A percentile compares a stretch with the other conserved stretches of the same genome.
These are phyloP conservation scores for Monopis laevigella DNA, from an alignment of 2,888 invertebrate species.

Conservation along the genomic window DNA sequence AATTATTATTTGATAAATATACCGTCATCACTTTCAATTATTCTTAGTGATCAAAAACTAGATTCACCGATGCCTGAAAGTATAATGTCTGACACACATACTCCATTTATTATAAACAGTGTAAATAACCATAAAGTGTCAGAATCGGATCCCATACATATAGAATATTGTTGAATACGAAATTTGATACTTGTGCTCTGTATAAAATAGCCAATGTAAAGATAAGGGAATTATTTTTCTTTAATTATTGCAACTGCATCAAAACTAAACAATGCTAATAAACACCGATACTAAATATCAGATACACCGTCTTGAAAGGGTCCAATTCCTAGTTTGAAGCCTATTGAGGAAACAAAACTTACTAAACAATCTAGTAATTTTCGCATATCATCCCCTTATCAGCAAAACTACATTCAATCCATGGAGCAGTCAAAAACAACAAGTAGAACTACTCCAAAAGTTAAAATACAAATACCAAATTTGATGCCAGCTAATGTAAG, in stretches of 20 bases:
- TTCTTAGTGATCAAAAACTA: conserved; percentile 73
- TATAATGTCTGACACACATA: too few species aligned
- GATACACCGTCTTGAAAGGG: conserved; percentile 47
- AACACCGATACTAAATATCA: conserved; percentile 38
- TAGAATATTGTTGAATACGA: too few species aligned
- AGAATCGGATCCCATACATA: too few species aligned
- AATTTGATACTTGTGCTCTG: too few species aligned
- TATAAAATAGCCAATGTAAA: too few species aligned
- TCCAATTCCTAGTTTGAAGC: conserved; percentile 58
- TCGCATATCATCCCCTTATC: conserved; percentile 42
- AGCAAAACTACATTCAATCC: conserved; percentile 62
- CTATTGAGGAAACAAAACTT: conserved; percentile 55
- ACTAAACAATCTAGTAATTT: conserved; percentile 42
- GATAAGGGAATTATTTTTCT: too few species aligned
- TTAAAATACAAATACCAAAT: conserved; percentile 56
- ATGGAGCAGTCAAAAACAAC: conserved; percentile 49
- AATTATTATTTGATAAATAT: conserved; percentile 77
- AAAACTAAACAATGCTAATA: too few species aligned
- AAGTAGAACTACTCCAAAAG: conserved; percentile 51
- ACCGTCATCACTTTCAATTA: conserved; percentile 84
- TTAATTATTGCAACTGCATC: too few species aligned
- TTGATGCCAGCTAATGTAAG: conserved; percentile 51
- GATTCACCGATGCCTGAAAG: too few species aligned
- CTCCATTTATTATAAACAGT: too few species aligned
- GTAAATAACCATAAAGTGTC: too few species aligned